These are phyloP conservation scores for Laothoe populi DNA, from an alignment of 2,888 invertebrate species.

Conservation along the genomic window DNA sequence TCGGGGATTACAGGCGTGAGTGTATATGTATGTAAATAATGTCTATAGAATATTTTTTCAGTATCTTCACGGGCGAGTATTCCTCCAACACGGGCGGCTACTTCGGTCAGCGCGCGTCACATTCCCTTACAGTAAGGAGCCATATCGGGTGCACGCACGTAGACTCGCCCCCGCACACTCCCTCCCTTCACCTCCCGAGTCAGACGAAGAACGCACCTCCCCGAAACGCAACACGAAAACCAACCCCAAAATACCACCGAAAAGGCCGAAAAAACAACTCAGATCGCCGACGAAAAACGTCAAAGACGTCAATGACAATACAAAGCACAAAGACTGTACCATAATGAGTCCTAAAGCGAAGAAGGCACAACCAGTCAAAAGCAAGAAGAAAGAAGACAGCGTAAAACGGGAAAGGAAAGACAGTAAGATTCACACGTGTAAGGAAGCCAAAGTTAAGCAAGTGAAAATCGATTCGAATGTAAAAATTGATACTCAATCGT, in stretches of 20 bases:
- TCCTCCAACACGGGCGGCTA: slow-evolving; percentile 88
- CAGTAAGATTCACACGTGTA: slow-evolving; percentile 37
- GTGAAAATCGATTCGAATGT: slow-evolving; percentile 54
- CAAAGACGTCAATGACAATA: slow-evolving; percentile 76
- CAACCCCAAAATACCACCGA: slow-evolving; percentile 60
- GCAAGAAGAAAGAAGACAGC: slow-evolving; percentile 53
- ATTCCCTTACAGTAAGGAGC: slow-evolving; percentile 76
- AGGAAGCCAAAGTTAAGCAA: slow-evolving; percentile 56
- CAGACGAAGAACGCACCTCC: slow-evolving; percentile 68
- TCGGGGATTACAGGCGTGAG: too few species aligned
- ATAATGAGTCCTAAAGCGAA: slow-evolving; percentile 61
- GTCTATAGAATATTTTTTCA: slow-evolving; percentile 71
- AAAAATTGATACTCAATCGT: slow-evolving; percentile 54
- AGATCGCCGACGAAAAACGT: slow-evolving; percentile 73
- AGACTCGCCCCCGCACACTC: slow-evolving; percentile 66
- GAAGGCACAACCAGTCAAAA: slow-evolving; percentile 53
- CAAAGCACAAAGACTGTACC: slow-evolving; percentile 62
- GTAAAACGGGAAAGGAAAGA: slow-evolving; percentile 56
- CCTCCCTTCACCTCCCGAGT: slow-evolving; percentile 62
- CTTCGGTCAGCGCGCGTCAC: slow-evolving; percentile 88
- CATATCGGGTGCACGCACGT: slow-evolving; percentile 71
- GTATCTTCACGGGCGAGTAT: slow-evolving; percentile 91
- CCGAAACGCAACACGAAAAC: slow-evolving; percentile 62
- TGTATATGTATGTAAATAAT: slow-evolving; percentile 4
- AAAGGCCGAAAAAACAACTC: slow-evolving; percentile 66